Evolutionary conservation across 2,113 vertebrate genomes (phyloP).

Genomic region (Orcinus orca): DNA sequence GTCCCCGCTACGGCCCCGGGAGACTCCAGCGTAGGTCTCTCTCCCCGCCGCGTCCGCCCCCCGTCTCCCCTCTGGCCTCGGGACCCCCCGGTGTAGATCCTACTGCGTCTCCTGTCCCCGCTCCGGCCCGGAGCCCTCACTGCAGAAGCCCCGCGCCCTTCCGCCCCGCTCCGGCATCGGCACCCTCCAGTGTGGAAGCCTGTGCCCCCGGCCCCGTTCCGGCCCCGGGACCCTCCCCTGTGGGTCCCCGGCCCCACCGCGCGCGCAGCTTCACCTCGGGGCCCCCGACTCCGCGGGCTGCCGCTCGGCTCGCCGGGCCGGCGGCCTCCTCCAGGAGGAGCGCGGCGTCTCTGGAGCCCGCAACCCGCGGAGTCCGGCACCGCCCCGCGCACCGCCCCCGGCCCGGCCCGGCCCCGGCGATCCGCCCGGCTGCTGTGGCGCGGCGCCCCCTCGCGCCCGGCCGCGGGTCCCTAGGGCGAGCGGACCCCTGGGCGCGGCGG

Average conservation of each 20-base stretch:
- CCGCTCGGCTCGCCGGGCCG: neutral
- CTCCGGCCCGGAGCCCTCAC: neutral
- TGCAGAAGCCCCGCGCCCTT: neutral
- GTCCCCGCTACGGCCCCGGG: neutral
- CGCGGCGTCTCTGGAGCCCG: neutral
- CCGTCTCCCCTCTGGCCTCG: too few species aligned
- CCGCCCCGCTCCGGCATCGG: neutral
- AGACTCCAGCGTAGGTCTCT: neutral
- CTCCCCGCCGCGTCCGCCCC: neutral
- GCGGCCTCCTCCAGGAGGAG: conserved; percentile 23
- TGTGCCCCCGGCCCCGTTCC: too few species aligned
- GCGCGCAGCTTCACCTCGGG: conserved; percentile 49
- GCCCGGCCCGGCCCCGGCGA: neutral
- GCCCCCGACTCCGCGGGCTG: neutral
- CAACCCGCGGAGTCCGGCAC: conserved; percentile 34
- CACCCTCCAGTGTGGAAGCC: neutral
- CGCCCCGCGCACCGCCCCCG: conserved; percentile 32
- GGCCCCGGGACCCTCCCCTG: neutral
- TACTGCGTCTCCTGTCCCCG: neutral
- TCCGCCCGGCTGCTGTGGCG: neutral
- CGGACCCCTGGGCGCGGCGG: neutral
- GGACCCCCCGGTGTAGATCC: neutral
- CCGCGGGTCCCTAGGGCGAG: neutral
- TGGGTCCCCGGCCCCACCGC: neutral
- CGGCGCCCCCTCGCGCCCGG: conserved; percentile 56